Evolutionary conservation across 2,888 invertebrate genomes (phyloP), one percentile per base, ranked within the genome.

Genomic region (Phyllotreta cruciferae): DNA sequence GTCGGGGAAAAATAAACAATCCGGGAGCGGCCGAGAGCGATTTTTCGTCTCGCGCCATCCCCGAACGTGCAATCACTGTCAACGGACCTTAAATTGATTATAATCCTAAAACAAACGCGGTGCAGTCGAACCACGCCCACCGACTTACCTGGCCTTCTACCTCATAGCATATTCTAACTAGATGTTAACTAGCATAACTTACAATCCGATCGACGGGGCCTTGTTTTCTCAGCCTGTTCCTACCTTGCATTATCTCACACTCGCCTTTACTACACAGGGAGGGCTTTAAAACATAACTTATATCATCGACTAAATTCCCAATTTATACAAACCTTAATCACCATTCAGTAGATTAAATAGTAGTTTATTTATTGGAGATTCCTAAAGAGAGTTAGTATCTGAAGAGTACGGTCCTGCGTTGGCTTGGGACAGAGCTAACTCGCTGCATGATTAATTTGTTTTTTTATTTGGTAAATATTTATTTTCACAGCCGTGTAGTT

Each of bases 381-480:
- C 9, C 45, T 24, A 54, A 44, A 41, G 56, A 58, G 62, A 55
- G 42, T 55, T 53, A 58, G 45, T 45, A 35, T 55, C 52, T 65
- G 62, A 68, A 70, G 7, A 39, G 54, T 9, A n/a, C 55, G 42
- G 39, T 9, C 42, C 39, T 55, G 55, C 3, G 42, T 39, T 54
- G 10, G 7, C 34, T 10, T 7, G 42, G 14, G 41, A 14, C 72
- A 66, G 66, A 64, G 53, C 49, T 58, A 67, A 66, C 64, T 35
- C 50, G 37, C 7, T 65, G 66, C 66, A 69, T 68, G 68, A 70
- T 71, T 74, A 71, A 60, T 73, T 72, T 71, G 70, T 73, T 74
- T 72, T 74, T 72, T 73, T 71, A 69, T 72, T 63, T 72, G 72
- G 70, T 75, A 75, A 75, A 75, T 75, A 75, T 75, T 75, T 75